These are phyloP conservation scores for Hermaeophaga mercurialis DNA, from an alignment of 2,888 invertebrate genomes.

Conservation along the genomic window DNA sequence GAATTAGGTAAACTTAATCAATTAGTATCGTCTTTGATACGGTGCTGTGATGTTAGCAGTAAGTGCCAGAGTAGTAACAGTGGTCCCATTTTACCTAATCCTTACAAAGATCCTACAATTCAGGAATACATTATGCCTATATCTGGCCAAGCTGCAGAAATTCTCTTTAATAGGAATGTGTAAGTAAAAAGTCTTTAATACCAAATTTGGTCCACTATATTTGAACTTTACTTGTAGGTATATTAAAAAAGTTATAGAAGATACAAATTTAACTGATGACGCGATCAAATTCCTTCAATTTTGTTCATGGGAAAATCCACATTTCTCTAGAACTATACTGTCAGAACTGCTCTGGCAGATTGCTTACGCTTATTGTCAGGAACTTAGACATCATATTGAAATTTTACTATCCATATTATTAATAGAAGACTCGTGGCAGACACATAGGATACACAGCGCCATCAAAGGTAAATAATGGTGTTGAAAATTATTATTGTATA, in stretches of 20 bases:
- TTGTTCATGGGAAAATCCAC: constrained; percentile 96
- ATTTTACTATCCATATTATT: constrained; percentile 83
- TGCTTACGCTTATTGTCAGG: constrained; percentile 91
- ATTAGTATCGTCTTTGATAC: constrained; percentile 84
- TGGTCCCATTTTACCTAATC: constrained; percentile 69
- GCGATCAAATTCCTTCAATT: constrained; percentile 88
- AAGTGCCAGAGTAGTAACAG: constrained; percentile 62
- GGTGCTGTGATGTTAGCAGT: constrained; percentile 85
- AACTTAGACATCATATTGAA: constrained; percentile 90
- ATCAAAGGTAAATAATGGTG: constrained; percentile 75
- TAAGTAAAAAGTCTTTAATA: constrained; percentile 54
- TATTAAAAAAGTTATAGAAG: constrained; percentile 94
- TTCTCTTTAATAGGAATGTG: constrained; percentile 82
- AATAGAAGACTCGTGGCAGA: constrained; percentile 96
- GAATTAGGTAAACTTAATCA: constrained; percentile 94
- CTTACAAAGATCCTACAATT: constrained; percentile 71
- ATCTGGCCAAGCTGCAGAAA: constrained; percentile 76
- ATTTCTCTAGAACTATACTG: constrained; percentile 86
- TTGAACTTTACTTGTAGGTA: constrained; percentile 62
- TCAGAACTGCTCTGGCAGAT: constrained; percentile 91
- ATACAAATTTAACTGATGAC: constrained; percentile 90
- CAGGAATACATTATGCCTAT: constrained; percentile 70
- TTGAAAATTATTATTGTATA: neutral
- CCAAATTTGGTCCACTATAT: neutral
- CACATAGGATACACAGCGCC: constrained; percentile 90